Evolutionary conservation across 2,113 vertebrate genomes (phyloP), one percentile per base, ranked within the genome.

Genomic region (Callopanchax toddi): DNA sequence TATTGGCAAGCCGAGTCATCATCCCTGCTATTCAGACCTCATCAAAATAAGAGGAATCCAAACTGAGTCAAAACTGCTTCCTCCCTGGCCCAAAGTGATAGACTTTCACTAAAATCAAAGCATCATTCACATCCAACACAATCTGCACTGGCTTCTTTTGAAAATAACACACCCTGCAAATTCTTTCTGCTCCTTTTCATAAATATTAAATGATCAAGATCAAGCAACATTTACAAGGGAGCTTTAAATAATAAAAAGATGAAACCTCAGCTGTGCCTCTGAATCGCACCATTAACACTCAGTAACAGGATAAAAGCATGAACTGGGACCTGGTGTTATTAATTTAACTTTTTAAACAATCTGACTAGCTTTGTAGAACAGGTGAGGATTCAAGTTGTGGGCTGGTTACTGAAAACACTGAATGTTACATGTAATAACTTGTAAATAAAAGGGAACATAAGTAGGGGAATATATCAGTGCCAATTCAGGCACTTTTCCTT

Each of bases 151-250:
- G 49, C 36, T 44, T 78, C 6, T 44, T 71, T 44, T 44, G 16
- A 54, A 74, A 66, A 65, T 11, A 17, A 51, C 25, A n/a, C 63
- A 53, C 26, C 16, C 18, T 39, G 36, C 36, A 54, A 44, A 74
- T 49, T 60, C 65, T 51, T 36, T 71, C 54, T 40, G 49, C 25
- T 26, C 52, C 51, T 55, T 42, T 71, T 54, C 50, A 76, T 82
- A 64, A 68, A 80, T 71, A 82, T 67, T 74, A 60, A 60, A 79
- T 48, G 29, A 68, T 54, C 23, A 45, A 60, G 60, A 57, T 70
- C 60, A 59, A 77, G 76, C 55, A 66, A 67, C 71, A 63, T 76
- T 69, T 73, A 74, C 72, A 73, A 69, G 51, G 56, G 66, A 66
- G 78, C 52, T 60, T 61, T 62, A 67, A 70, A 83, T 76, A 63